Conservation (phyloP, 2,888 invertebrate genomes). For the Eupithecia abbreviata region DNA sequence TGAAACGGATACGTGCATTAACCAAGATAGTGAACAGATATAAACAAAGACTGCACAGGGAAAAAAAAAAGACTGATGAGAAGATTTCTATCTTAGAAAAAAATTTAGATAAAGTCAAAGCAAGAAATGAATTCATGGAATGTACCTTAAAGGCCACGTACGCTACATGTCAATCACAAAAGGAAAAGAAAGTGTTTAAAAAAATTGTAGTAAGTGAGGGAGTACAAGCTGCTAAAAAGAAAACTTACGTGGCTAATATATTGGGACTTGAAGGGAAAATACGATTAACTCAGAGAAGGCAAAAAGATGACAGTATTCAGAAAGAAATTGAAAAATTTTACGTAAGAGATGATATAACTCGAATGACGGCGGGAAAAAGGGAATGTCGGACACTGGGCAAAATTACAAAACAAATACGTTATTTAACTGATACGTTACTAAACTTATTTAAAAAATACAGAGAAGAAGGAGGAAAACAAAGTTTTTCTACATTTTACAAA, state of each 20-base stretch:
- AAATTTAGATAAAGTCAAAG: no score
- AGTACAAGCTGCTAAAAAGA: slow-evolving; percentile 1
- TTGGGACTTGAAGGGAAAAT: neutral
- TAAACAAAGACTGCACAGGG: slow-evolving; percentile 2
- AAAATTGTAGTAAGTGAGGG: neutral
- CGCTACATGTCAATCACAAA: neutral
- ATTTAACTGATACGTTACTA: neutral
- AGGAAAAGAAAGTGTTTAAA: neutral
- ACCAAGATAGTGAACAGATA: slow-evolving; percentile 2
- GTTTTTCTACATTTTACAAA: neutral
- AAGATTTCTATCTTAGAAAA: slow-evolving; percentile 1
- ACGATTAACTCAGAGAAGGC: slow-evolving; percentile 2
- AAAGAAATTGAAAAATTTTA: slow-evolving; percentile 1
- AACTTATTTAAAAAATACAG: neutral
- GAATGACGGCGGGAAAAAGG: neutral
- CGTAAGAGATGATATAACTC: neutral
- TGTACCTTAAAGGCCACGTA: neutral
- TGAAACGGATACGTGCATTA: slow-evolving; percentile 2
- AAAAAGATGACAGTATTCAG: neutral
- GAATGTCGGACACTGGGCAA: slow-evolving; percentile 1
- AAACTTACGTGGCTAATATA: neutral
- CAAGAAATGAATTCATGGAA: slow-evolving; percentile 1
- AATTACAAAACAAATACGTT: slow-evolving; percentile 2
- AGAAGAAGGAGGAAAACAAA: no score
- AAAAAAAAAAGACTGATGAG: neutral